Evolutionary conservation across 2,113 vertebrate species (phyloP).

Genomic region (Sinocyclocheilus anshuiensis): DNA sequence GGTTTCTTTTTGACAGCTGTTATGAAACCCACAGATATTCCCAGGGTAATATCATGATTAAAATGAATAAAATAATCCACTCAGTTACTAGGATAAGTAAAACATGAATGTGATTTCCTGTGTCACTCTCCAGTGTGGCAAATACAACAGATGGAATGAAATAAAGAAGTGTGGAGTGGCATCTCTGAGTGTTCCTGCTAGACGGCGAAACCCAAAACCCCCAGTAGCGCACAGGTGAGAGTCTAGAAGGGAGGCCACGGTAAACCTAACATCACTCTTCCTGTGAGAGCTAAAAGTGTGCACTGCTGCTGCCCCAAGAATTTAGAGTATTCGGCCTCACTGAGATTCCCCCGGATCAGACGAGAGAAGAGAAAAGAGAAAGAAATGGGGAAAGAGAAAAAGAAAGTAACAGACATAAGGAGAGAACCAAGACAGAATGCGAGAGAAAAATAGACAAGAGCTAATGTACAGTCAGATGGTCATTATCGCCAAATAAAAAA

Average conservation of each 20-base stretch:
- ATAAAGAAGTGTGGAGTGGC: slow-evolving; percentile 56
- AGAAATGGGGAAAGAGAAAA: not conserved
- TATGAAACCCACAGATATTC: not conserved
- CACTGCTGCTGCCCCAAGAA: slow-evolving; percentile 53
- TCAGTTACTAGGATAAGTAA: not conserved
- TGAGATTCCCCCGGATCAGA: slow-evolving; percentile 49
- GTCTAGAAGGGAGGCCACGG: slow-evolving; percentile 46
- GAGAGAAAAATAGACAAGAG: not conserved
- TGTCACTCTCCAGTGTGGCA: slow-evolving; percentile 56
- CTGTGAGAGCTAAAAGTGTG: slow-evolving; percentile 59
- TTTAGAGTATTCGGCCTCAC: slow-evolving; percentile 56
- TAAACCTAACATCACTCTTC: slow-evolving; percentile 51
- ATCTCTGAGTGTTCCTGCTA: slow-evolving; percentile 60
- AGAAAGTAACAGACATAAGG: not conserved
- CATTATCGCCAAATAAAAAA: not conserved
- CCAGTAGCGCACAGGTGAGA: slow-evolving; percentile 60
- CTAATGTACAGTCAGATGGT: not conserved
- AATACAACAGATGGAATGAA: slow-evolving; percentile 60
- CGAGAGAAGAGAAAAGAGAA: not conserved
- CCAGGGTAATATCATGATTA: not conserved
- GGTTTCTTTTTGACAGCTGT: not conserved
- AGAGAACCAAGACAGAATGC: not conserved
- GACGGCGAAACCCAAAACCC: slow-evolving; percentile 65
- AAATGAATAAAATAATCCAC: not conserved
- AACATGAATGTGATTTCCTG: slow-evolving; percentile 19